Evolutionary conservation across 2,113 vertebrate species (phyloP).

Genomic region (Oreotrochilus melanogaster): DNA sequence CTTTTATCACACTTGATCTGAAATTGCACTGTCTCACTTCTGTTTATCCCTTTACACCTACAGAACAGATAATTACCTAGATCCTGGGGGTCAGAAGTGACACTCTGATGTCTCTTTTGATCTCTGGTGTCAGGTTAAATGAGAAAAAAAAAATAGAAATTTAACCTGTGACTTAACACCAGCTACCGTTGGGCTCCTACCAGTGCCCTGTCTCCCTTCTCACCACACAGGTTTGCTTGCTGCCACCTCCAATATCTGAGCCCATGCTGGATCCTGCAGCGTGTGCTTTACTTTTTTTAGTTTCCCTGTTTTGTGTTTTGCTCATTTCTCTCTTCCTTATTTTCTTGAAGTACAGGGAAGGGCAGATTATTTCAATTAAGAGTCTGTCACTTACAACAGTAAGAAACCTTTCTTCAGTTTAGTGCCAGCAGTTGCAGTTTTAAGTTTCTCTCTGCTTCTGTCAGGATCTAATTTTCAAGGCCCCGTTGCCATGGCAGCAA

Average conservation of each 20-base stretch:
- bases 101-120: conserved; percentile 42
- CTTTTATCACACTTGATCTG: conserved; percentile 58
- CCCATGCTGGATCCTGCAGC: conserved; percentile 46
- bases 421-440: conserved; percentile 66
- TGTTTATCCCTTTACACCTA: conserved; percentile 25
- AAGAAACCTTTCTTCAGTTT: conserved; percentile 73
- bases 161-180: conserved; percentile 27
- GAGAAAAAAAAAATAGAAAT: neutral
- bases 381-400: conserved; percentile 58
- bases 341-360: neutral
- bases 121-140: conserved; percentile 20
- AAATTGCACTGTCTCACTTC: conserved; percentile 21
- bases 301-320: neutral
- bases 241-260: conserved; percentile 14
- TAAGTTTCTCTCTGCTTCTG: conserved; percentile 74
- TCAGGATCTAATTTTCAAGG: conserved; percentile 81
- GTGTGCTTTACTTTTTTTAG: conserved; percentile 18
- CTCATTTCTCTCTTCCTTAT: neutral
- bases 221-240: neutral
- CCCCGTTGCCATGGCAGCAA: conserved; percentile 76
- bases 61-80: conserved; percentile 16
- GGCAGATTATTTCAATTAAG: conserved; percentile 80
- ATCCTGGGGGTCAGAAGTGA: neutral
- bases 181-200: conserved; percentile 20
- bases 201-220: neutral